Conservation (phyloP, 2,113 vertebrate genomes). For the Gymnocephalus cernua region DNA sequence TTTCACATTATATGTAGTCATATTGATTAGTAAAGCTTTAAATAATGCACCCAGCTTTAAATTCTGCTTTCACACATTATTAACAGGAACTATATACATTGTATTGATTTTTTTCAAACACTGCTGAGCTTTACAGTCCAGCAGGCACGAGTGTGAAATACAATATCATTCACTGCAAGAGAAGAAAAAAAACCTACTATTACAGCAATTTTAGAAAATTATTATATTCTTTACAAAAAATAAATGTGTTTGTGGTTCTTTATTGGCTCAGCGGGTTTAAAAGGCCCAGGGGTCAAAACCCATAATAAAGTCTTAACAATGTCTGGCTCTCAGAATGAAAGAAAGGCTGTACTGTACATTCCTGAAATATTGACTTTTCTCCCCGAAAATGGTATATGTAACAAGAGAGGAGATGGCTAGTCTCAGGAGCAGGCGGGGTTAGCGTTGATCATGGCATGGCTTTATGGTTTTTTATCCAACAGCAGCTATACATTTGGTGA, state of each 20-base stretch:
- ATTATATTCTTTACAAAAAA: slow-evolving; percentile 19
- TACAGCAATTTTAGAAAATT: slow-evolving; percentile 23
- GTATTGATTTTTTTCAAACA: slow-evolving; percentile 41
- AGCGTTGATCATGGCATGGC: neutral
- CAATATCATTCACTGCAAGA: neutral
- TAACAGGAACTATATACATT: neutral
- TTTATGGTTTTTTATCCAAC: neutral
- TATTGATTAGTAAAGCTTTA: slow-evolving; percentile 19
- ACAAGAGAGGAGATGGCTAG: neutral
- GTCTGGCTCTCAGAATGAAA: slow-evolving; percentile 5
- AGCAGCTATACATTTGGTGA: neutral
- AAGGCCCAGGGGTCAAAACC: slow-evolving; percentile 23
- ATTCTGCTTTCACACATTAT: slow-evolving; percentile 27
- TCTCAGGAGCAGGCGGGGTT: neutral
- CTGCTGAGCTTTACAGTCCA: slow-evolving; percentile 4
- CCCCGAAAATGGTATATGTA: neutral
- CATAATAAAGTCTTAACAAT: slow-evolving; percentile 11
- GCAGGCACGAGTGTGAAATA: neutral
- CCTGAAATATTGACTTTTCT: slow-evolving; percentile 32
- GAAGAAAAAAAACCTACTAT: neutral
- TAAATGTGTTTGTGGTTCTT: slow-evolving; percentile 25
- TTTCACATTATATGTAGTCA: neutral
- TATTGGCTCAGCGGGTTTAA: slow-evolving; percentile 19
- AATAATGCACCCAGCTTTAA: slow-evolving; percentile 17
- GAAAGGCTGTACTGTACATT: slow-evolving; percentile 12